Evolutionary conservation across 2,797 vertebrate species (phyloP), one percentile per base, ranked within the genome.

Genomic region (Oreochromis grahami): DNA sequence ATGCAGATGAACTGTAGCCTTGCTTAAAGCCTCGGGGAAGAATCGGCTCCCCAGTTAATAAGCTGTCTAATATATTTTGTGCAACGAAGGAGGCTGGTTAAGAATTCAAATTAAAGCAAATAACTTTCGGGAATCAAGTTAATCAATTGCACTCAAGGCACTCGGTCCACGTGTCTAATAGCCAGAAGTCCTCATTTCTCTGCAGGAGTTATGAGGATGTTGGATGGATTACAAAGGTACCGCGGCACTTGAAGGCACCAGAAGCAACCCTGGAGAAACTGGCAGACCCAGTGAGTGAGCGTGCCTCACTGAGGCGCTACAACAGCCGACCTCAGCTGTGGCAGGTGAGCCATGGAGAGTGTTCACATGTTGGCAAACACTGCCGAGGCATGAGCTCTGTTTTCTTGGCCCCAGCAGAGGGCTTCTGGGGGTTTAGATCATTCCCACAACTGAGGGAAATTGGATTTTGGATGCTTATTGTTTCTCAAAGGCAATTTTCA

Each of bases 121-220:
- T 78, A 78, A 6, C 83, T 29, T 85, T 82, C 32, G 74, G 70
- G 63, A 86, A 88, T 88, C 45, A 58, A 53, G 19, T 56, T 70
- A 83, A 83, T 89, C 81, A 85, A 60, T 87, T 80, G 65, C 52
- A 77, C 29, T 86, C 15, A 52, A 79, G 58, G 63, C 41, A 19
- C 34, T 55, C 3, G 4, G 34, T 77, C 32, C 55, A 17, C 32
- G 34, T 70, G 21, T 74, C 45, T 79, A 77, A 78, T 65, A 21
- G 34, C 5, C 6, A 45, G 14, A 56, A n/a, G 80, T 77, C 26
- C 36, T 51, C 3, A 1, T 85, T 80, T 7, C 3, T 82, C 82
- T 84, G 4, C 80, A 97, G 94, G 90, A 90, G 90, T 86, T 97
- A 95, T 77, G 94, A 97, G 91, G 89, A 89, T 10, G 83, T 96